Conservation (phyloP, 1,140 invertebrate species). For the Musca vetustissima region DNA sequence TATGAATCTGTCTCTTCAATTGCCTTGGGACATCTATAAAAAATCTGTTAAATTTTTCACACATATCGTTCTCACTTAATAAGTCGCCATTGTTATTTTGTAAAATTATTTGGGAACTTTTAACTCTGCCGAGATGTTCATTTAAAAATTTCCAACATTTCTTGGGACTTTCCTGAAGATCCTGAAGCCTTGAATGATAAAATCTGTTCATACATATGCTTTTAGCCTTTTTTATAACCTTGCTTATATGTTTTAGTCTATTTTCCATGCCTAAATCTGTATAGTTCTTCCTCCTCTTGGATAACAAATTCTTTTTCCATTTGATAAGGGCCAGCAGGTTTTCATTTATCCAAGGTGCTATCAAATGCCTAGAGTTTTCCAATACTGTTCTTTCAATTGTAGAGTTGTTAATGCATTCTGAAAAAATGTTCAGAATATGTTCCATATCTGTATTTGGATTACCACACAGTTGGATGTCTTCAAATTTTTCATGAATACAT, state of each 20-base stretch:
- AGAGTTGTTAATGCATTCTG: not conserved
- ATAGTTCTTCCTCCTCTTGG: not conserved
- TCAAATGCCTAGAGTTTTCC: not conserved
- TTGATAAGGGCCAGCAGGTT: not conserved
- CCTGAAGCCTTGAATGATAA: not conserved
- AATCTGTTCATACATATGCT: not conserved
- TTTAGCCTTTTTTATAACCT: not conserved
- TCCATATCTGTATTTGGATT: not conserved
- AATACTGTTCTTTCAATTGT: not conserved
- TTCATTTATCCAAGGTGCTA: not conserved
- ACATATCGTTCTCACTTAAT: not conserved
- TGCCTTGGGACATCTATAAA: not conserved
- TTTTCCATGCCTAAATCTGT: not conserved
- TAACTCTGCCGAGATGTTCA: not conserved
- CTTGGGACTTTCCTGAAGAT: not conserved
- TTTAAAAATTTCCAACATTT: slow-evolving; percentile 3
- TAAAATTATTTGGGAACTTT: not conserved
- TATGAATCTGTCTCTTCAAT: not conserved
- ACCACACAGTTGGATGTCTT: not conserved
- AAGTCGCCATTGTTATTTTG: no score
- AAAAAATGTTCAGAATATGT: not conserved
- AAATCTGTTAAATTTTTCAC: not conserved
- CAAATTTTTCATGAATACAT: not conserved
- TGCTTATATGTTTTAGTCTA: not conserved
- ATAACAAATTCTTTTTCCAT: not conserved